Evolutionary conservation across 2,888 invertebrate genomes (phyloP).

Genomic region (Allolobophora icterica): DNA sequence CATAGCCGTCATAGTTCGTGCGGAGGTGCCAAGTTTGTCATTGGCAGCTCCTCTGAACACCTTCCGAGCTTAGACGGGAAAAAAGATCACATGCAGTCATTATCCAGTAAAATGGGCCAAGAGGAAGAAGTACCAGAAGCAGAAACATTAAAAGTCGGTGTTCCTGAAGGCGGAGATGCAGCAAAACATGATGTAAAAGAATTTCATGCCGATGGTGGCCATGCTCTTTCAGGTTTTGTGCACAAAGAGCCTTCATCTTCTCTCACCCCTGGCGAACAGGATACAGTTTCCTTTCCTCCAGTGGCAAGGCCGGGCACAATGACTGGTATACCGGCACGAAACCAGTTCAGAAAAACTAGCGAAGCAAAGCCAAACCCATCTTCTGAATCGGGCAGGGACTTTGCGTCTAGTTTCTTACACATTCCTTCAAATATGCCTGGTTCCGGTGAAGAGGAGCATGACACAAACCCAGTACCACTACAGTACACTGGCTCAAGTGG

Average conservation of each 20-base stretch:
- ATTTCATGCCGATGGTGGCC: background rate
- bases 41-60: slow-evolving; percentile 34
- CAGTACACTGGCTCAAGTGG: slow-evolving; percentile 18
- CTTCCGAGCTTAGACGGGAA: background rate
- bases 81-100: background rate
- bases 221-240: background rate
- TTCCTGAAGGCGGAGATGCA: background rate
- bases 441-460: background rate
- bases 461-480: background rate
- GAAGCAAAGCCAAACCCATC: background rate
- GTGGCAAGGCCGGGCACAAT: slow-evolving; percentile 33
- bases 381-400: background rate
- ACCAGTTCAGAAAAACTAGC: slow-evolving; percentile 32
- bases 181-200: background rate
- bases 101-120: background rate
- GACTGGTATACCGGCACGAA: slow-evolving; percentile 27
- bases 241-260: background rate
- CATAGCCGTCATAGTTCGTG: slow-evolving; percentile 45
- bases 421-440: background rate
- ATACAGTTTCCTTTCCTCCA: background rate
- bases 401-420: background rate
- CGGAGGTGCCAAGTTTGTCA: slow-evolving; percentile 43
- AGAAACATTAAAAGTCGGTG: background rate
- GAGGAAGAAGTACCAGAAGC: background rate
- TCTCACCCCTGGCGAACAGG: background rate